phyloP scores from a whole-genome alignment of 2,797 vertebrate genomes.

The Thaleichthys pacificus region DNA sequence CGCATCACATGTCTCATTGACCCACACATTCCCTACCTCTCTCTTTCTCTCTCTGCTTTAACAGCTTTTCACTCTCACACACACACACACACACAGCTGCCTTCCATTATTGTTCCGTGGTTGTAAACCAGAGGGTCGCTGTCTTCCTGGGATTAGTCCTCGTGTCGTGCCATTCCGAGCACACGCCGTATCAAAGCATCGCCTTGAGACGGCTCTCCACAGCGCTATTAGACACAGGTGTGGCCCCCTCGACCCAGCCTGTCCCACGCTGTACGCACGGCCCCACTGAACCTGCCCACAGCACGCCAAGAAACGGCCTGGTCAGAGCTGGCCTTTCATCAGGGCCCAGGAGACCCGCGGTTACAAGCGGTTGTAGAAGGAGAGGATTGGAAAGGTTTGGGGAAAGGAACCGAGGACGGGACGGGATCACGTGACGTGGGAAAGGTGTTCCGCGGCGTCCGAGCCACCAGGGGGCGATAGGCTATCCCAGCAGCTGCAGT shows the following conservation, averaged over 20 bases:
- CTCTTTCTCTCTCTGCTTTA: neutral
- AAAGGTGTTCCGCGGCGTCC: neutral
- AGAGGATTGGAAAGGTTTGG: neutral
- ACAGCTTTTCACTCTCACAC: neutral
- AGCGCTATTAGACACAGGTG: conserved; percentile 34
- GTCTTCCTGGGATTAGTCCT: neutral
- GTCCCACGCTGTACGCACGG: no score
- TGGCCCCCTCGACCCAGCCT: conserved; percentile 1
- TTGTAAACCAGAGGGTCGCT: conserved; percentile 2
- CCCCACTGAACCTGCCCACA: neutral
- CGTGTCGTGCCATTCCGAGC: neutral
- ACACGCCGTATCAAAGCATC: neutral
- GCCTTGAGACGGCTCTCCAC: conserved; percentile 6
- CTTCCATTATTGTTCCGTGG: neutral
- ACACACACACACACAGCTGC: neutral
- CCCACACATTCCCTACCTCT: neutral
- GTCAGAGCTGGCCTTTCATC: neutral
- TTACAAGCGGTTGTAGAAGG: neutral
- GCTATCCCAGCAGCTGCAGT: no score
- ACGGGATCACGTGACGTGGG: neutral
- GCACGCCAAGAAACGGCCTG: neutral
- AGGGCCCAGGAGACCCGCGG: neutral
- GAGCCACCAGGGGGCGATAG: neutral
- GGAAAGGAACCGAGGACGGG: neutral
- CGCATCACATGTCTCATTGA: neutral